Base-by-base conservation (phyloP, 2,888 invertebrate genomes). In the Cataglyphis albicans region DNA sequence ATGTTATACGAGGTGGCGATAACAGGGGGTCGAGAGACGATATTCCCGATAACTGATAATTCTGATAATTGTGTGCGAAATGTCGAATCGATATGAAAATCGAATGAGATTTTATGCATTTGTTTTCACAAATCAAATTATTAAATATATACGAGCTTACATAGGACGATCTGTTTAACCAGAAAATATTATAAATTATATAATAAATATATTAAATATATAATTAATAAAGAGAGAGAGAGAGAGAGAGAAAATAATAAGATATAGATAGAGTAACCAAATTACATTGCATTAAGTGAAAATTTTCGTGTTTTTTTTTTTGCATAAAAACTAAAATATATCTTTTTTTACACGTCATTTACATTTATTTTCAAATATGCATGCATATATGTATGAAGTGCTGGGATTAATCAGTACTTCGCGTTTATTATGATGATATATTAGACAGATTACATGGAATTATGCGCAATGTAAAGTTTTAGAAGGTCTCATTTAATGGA, bases 1-100 rank as follows among this genome's bases (percentile, higher is more conserved):
- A 84, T 86, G 74, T 87, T 87, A 63, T 75, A 55, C 78, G 63
- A 73, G 57, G 63, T 81, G 68, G 32, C 61, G 81, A 63, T 25
- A 25, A 25, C 25, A 4, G 44, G 35, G 44, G 72, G 78, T 68
- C 41, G 74, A 65, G 57, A 64, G 52, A 82, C 44, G 68, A 70
- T 72, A 78, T 72, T 72, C 21, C 10, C 44, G 57, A 44, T 78
- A 57, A 12, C 57, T 38, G 72, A 76, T 76, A 65, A 72, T 83
- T 65, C 48, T 48, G 44, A 67, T 32, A 21, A 78, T 59, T 59
- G 21, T 32, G 10, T 29, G 15, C 25, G 1, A 64, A 6, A 48
- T n/a, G n/a, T 25, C 68, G 32, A 29, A 68, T 41, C 12, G 12
- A 12, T 48, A 48, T 48, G 7, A 52, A n/a, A n/a, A 52, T 25